Evolutionary conservation across 2,113 vertebrate species (phyloP).

Genomic region (Sturnira hondurensis): DNA sequence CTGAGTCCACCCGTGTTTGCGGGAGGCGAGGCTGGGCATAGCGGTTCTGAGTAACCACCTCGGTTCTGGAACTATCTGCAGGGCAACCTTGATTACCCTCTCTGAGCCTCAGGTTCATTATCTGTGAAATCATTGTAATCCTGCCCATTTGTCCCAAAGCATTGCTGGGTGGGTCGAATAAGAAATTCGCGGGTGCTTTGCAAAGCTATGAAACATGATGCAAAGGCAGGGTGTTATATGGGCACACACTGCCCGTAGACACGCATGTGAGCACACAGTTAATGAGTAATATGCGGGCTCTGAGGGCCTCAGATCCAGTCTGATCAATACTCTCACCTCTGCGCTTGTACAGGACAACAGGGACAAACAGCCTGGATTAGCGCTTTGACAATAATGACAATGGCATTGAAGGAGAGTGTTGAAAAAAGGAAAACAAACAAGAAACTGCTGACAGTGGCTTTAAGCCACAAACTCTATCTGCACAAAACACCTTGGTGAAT

Average conservation of each 20-base stretch:
- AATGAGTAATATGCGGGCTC: conserved; percentile 44
- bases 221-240: neutral
- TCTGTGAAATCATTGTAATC: neutral
- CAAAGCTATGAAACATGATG: neutral
- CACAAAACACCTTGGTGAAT: conserved; percentile 66
- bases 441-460: conserved; percentile 58
- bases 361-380: conserved; percentile 34
- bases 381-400: neutral
- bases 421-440: conserved; percentile 32
- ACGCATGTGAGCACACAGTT: neutral
- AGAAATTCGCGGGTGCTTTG: neutral
- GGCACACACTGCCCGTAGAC: neutral
- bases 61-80: neutral
- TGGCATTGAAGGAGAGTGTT: neutral
- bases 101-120: neutral
- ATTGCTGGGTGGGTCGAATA: neutral
- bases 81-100: neutral
- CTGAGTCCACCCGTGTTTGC: neutral
- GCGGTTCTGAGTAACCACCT: neutral
- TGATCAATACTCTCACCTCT: conserved; percentile 48
- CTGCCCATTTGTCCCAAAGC: neutral
- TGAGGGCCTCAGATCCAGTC: neutral
- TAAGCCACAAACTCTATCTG: conserved; percentile 38
- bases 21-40: neutral
- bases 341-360: neutral